A percentile compares a stretch with the other conserved stretches of the same genome.
Evolutionary conservation across 2,888 invertebrate genomes (phyloP).

Genomic region (Idaea biselata): DNA sequence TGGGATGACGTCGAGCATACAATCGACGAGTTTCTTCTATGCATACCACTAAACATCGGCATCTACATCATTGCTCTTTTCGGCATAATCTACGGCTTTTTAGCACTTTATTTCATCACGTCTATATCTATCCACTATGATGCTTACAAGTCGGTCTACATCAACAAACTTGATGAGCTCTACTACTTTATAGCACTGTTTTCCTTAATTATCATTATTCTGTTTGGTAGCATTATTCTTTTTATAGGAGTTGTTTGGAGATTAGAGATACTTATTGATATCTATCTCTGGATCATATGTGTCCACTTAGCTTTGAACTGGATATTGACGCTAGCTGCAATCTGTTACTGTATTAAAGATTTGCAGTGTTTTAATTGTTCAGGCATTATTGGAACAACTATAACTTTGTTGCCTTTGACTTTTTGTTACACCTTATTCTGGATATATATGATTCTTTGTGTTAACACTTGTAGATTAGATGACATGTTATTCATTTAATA

Average conservation of each 20-base stretch:
- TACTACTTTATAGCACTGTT: constrained; percentile 31
- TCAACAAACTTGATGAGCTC: constrained; percentile 35
- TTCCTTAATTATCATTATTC: constrained; percentile 23
- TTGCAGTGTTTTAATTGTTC: constrained; percentile 35
- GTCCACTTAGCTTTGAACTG: constrained; percentile 35
- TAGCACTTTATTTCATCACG: constrained; percentile 32
- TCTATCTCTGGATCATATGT: constrained; percentile 36
- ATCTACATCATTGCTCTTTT: constrained; percentile 29
- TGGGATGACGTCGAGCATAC: constrained; percentile 16
- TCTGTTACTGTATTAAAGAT: constrained; percentile 34
- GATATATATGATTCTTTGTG: constrained; percentile 29
- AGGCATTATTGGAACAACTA: constrained; percentile 24
- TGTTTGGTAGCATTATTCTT: constrained; percentile 34
- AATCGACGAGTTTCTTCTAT: constrained; percentile 28
- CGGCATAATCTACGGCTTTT: constrained; percentile 37
- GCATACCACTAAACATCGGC: constrained; percentile 37
- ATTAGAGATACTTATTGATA: constrained; percentile 24
- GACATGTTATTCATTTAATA: not conserved
- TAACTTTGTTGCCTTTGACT: constrained; percentile 25
- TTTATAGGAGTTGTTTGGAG: constrained; percentile 30
- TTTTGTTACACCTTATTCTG: constrained; percentile 33
- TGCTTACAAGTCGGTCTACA: constrained; percentile 35
- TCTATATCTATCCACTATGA: constrained; percentile 32
- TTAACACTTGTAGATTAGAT: not conserved
- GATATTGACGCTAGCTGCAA: constrained; percentile 26